Evolutionary conservation across 2,888 invertebrate genomes (phyloP).

Genomic region (Villa cingulata): DNA sequence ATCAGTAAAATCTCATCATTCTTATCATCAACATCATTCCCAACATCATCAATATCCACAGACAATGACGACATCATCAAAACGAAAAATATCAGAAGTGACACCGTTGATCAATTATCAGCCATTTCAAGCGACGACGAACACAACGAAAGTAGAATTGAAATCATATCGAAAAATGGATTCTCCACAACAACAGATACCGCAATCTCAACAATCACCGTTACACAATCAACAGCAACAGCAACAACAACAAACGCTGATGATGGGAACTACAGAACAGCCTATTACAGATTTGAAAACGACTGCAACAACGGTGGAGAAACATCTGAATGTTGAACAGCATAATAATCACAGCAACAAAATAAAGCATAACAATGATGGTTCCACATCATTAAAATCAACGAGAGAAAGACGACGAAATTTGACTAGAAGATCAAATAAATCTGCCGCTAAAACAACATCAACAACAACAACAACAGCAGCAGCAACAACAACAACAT

Average conservation of each 20-base stretch:
- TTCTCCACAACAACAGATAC: not conserved
- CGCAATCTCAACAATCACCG: too few species aligned
- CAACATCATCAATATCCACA: not conserved
- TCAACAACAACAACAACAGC: not conserved
- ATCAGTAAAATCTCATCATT: not conserved
- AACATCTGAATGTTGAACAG: constrained; percentile 8
- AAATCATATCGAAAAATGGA: not conserved
- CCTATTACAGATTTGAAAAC: not conserved
- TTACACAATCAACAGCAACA: not conserved
- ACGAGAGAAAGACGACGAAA: not conserved
- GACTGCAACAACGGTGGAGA: constrained; percentile 1
- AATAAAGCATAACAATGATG: not conserved
- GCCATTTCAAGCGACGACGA: constrained; percentile 1
- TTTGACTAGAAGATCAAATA: not conserved
- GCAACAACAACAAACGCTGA: not conserved
- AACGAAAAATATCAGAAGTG: constrained; percentile 8
- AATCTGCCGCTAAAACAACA: not conserved
- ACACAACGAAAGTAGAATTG: not conserved
- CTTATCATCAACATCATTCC: not conserved
- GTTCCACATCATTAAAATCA: not conserved
- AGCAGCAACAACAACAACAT: not conserved
- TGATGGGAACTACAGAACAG: not conserved
- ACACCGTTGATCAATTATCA: constrained; percentile 8
- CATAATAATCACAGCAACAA: not conserved
- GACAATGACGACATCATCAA: not conserved